These are phyloP conservation scores for Trochalopteron elliotii DNA, from an alignment of 2,113 vertebrate species.

Conservation along the genomic window DNA sequence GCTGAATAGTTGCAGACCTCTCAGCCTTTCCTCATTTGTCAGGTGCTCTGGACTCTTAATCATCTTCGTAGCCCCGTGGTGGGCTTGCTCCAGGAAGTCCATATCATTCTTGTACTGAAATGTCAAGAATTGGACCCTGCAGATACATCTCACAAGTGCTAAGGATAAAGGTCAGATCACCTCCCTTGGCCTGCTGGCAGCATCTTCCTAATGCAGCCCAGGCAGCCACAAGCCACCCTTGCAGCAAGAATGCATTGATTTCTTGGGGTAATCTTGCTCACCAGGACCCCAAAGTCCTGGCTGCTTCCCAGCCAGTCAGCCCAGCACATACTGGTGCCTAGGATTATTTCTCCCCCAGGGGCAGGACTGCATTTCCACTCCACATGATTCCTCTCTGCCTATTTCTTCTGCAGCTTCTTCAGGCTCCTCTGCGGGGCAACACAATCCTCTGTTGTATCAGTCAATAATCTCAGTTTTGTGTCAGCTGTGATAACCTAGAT, in stretches of 20 bases:
- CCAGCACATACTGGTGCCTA: not conserved
- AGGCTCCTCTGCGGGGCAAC: not conserved
- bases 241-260: not conserved
- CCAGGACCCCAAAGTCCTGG: not conserved
- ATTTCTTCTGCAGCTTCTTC: not conserved
- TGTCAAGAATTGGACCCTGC: not conserved
- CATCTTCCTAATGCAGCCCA: not conserved
- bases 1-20: not conserved
- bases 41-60: not conserved
- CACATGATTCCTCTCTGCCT: not conserved
- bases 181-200: not conserved
- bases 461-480: not conserved
- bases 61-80: fast-evolving
- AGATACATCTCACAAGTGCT: not conserved
- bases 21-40: not conserved
- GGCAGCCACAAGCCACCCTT: not conserved
- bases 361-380: not conserved
- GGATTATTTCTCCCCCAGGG: not conserved
- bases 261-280: not conserved
- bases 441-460: not conserved
- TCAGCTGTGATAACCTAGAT: not conserved
- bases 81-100: not conserved
- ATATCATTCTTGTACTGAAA: not conserved
- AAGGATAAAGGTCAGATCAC: fast-evolving
- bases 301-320: not conserved